Conservation (phyloP, 2,797 vertebrate genomes). For the Perodicticus potto region DNA sequence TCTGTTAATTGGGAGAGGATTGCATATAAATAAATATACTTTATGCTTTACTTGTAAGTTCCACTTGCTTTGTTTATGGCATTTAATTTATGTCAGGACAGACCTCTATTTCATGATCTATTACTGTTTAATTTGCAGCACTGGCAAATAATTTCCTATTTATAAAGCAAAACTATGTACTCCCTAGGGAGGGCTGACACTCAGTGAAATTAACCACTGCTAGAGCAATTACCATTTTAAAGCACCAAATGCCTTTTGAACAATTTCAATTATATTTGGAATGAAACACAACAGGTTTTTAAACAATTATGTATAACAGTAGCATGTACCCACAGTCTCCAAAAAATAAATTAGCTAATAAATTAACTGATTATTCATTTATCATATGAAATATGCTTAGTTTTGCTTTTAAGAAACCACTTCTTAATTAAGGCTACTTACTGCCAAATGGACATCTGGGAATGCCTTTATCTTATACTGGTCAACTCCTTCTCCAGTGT, state of each 20-base stretch:
- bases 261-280: constrained; percentile 28
- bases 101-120: background rate
- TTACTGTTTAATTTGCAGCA: background rate
- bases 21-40: background rate
- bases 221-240: constrained; percentile 58
- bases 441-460: background rate
- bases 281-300: constrained; percentile 27
- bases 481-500: background rate
- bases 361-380: background rate
- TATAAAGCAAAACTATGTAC: constrained; percentile 18
- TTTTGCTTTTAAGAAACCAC: background rate
- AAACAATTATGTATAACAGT: background rate
- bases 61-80: background rate
- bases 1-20: background rate
- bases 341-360: constrained; percentile 32
- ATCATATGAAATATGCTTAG: background rate
- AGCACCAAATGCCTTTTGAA: constrained; percentile 31
- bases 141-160: constrained; percentile 35
- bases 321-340: background rate
- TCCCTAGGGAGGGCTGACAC: background rate
- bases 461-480: background rate
- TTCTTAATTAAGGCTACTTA: background rate
- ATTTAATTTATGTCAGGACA: background rate
- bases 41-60: background rate
- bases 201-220: constrained; percentile 31